Conservation (phyloP, 2,113 vertebrate genomes). For the Sigmodon hispidus region DNA sequence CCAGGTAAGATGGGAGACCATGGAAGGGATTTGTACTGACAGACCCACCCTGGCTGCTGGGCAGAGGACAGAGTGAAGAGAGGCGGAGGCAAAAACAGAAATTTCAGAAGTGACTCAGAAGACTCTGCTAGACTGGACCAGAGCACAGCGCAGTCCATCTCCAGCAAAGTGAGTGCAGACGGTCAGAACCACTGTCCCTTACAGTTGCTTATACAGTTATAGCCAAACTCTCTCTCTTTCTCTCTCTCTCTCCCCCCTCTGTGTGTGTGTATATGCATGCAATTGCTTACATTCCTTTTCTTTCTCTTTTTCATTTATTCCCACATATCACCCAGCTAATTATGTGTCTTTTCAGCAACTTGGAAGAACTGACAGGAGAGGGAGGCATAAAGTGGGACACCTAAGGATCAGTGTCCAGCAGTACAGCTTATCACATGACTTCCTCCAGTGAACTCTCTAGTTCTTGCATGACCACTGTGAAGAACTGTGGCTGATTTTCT, state of each 20-base stretch:
- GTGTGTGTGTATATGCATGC: background rate
- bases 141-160: background rate
- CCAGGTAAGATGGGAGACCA: background rate
- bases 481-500: background rate
- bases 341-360: background rate
- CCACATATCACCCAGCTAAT: background rate
- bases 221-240: no score
- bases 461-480: background rate
- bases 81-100: background rate
- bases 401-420: background rate
- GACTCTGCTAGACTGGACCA: accelerated
- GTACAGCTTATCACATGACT: background rate
- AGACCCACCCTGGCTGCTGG: background rate
- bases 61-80: background rate
- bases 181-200: background rate
- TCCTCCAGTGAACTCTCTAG: background rate
- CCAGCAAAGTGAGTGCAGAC: background rate
- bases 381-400: background rate
- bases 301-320: background rate
- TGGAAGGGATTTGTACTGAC: background rate
- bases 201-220: background rate
- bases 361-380: background rate
- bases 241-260: no score
- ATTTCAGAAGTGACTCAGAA: background rate
- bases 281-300: background rate